These are phyloP conservation scores for Tetramorium bicarinatum DNA, from an alignment of 2,888 invertebrate genomes.

Conservation along the genomic window DNA sequence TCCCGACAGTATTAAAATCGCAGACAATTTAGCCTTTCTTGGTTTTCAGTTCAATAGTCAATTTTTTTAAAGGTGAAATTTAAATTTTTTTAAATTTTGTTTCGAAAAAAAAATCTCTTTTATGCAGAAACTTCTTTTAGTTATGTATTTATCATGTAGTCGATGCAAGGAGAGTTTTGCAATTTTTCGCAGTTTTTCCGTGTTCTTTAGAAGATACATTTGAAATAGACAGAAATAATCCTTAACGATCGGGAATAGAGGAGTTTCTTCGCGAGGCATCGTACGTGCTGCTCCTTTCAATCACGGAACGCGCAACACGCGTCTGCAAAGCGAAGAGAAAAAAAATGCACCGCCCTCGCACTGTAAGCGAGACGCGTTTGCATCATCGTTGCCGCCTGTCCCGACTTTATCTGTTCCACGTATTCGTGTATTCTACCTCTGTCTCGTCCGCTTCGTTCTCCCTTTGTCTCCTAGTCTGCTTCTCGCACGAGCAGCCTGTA, in stretches of 20 bases:
- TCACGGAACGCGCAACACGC: not conserved
- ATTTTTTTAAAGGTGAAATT: not conserved
- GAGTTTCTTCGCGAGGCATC: not conserved
- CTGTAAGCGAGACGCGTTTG: conserved; percentile 15
- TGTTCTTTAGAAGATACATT: not conserved
- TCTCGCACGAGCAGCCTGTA: conserved; percentile 35
- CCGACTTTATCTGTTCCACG: conserved; percentile 50
- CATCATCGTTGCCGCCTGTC: conserved; percentile 23
- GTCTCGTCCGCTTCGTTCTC: conserved; percentile 17
- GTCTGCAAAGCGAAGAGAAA: not conserved
- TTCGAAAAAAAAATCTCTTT: not conserved
- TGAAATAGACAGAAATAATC: conserved; percentile 10
- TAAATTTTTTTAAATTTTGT: not conserved
- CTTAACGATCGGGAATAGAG: conserved; percentile 3
- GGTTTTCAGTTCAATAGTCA: not conserved
- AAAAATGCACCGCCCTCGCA: conserved; percentile 6
- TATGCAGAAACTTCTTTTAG: not conserved
- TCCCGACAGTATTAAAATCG: not conserved
- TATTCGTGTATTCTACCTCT: conserved; percentile 40
- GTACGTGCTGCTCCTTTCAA: conserved; percentile 21
- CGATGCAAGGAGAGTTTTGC: not conserved
- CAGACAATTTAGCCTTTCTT: not conserved
- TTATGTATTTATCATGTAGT: not conserved
- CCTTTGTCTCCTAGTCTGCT: conserved; percentile 46
- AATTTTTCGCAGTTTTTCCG: not conserved